Conservation (phyloP, 1,140 invertebrate species). For the Phenacoccus solenopsis region DNA sequence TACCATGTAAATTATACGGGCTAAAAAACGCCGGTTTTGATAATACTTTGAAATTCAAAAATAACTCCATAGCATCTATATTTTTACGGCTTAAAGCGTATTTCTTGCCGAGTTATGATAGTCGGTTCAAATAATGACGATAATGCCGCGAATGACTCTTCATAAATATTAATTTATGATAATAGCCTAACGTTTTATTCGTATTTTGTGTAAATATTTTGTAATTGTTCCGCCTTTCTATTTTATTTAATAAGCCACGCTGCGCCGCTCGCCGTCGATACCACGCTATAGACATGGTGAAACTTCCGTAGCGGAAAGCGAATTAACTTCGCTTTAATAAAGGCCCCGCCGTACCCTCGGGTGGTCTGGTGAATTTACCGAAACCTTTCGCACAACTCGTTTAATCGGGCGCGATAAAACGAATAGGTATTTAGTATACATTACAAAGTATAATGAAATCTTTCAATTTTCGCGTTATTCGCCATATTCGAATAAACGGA, state of each 20-base stretch:
- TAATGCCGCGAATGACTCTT: not conserved
- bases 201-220: conserved; percentile 3
- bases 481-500: too few species aligned
- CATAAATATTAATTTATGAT: conserved; percentile 4
- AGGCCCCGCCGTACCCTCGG: not conserved
- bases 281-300: not conserved
- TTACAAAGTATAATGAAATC: not conserved
- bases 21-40: not conserved
- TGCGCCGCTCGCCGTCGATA: too few species aligned
- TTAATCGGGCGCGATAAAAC: not conserved
- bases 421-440: too few species aligned
- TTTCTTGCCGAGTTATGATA: not conserved
- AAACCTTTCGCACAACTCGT: not conserved
- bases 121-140: not conserved
- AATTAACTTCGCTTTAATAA: not conserved
- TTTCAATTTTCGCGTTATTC: too few species aligned
- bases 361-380: too few species aligned
- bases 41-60: not conserved
- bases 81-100: not conserved
- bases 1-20: not conserved
- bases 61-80: not conserved
- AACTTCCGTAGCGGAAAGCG: not conserved
- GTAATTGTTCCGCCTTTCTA: conserved; percentile 1
- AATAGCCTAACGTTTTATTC: not conserved
- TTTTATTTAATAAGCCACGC: not conserved